Evolutionary conservation across 2,113 vertebrate genomes (phyloP).

Genomic region (Rhinopithecus roxellana): DNA sequence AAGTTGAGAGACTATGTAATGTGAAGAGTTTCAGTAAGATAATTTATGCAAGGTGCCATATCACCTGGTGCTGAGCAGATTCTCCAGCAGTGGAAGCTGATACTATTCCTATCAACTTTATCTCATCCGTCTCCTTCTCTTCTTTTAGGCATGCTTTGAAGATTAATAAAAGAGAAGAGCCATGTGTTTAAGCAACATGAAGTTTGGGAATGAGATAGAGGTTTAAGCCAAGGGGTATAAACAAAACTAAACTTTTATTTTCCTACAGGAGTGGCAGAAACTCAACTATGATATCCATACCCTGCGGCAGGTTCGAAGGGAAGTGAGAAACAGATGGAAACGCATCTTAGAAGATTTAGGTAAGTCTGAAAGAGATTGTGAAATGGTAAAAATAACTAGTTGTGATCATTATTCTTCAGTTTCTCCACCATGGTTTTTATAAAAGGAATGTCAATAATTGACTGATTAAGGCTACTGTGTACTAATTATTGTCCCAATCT

Average conservation of each 20-base stretch:
- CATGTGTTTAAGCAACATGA: neutral
- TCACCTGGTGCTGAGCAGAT: neutral
- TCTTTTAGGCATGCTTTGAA: neutral
- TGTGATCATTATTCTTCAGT: neutral
- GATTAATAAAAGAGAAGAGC: neutral
- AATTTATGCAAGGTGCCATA: neutral
- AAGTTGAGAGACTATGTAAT: neutral
- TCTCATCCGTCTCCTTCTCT: neutral
- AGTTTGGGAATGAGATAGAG: neutral
- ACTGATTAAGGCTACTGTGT: neutral
- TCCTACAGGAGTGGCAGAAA: slow-evolving; percentile 93
- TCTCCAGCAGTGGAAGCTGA: neutral
- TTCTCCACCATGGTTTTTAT: neutral
- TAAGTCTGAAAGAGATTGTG: slow-evolving; percentile 74
- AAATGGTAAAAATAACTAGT: neutral
- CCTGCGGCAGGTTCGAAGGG: slow-evolving; percentile 87
- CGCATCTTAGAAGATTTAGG: slow-evolving; percentile 92
- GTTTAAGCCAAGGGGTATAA: neutral
- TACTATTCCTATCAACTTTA: neutral
- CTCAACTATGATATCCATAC: slow-evolving; percentile 94
- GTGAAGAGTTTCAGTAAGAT: neutral
- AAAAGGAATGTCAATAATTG: neutral
- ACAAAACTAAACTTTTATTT: slow-evolving; percentile 16
- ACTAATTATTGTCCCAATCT: neutral
- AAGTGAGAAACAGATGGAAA: slow-evolving; percentile 91